These are phyloP conservation scores for Junonia oenone DNA, from an alignment of 2,888 invertebrate genomes.

Conservation along the genomic window DNA sequence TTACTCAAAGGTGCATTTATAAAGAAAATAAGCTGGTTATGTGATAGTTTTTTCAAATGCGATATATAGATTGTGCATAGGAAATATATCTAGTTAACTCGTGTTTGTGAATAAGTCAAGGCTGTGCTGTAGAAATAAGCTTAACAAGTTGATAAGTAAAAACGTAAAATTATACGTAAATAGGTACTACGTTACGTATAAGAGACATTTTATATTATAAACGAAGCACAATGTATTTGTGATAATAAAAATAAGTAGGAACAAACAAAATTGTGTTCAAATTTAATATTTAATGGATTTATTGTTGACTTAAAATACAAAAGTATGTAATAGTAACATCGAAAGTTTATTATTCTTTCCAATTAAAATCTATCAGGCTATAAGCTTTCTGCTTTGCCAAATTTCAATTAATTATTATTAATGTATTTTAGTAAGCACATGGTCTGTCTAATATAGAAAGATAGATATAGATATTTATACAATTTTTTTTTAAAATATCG, in stretches of 20 bases:
- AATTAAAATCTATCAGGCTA: too few species aligned
- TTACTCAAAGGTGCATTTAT: neutral
- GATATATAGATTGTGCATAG: too few species aligned
- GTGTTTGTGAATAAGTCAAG: slow-evolving; percentile 19
- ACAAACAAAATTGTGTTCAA: slow-evolving; percentile 20
- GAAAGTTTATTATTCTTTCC: neutral
- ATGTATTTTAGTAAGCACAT: too few species aligned
- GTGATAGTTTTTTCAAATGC: too few species aligned
- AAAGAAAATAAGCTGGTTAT: neutral
- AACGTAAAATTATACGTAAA: neutral
- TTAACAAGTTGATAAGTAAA: neutral
- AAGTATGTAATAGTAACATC: too few species aligned
- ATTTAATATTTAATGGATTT: neutral
- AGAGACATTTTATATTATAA: too few species aligned
- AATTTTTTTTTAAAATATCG: too few species aligned
- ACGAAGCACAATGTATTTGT: neutral
- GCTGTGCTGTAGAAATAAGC: slow-evolving; percentile 7
- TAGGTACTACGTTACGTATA: neutral
- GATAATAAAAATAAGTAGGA: slow-evolving; percentile 21
- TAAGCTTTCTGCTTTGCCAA: too few species aligned
- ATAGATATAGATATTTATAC: too few species aligned
- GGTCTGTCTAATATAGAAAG: too few species aligned
- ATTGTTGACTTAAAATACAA: neutral
- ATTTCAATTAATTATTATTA: too few species aligned
- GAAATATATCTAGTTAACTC: slow-evolving; percentile 17